These are phyloP conservation scores for Talpa occidentalis DNA, from an alignment of 2,113 vertebrate genomes.

Conservation along the genomic window DNA sequence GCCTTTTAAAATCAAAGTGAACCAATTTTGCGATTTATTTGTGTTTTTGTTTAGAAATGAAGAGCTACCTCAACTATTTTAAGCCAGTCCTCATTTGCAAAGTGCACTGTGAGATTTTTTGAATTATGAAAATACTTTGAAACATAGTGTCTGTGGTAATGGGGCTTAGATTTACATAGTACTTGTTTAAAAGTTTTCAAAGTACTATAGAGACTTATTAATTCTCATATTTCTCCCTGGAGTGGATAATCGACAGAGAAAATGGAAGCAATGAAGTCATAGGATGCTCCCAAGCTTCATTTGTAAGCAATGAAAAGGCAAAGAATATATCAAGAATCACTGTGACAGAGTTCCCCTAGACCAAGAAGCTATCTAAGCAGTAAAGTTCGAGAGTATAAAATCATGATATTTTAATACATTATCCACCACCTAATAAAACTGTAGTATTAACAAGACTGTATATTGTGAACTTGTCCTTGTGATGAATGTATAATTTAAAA, in stretches of 20 bases:
- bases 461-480: not conserved
- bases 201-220: constrained; percentile 23
- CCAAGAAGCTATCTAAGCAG: constrained; percentile 10
- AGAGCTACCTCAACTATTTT: not conserved
- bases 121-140: constrained; percentile 42
- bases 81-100: not conserved
- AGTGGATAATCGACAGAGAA: not conserved
- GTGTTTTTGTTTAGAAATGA: constrained; percentile 44
- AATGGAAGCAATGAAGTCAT: not conserved
- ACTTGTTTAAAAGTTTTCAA: constrained; percentile 50
- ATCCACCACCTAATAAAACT: not conserved
- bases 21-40: constrained; percentile 13
- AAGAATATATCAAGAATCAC: constrained; percentile 5
- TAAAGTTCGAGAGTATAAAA: not conserved
- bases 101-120: constrained; percentile 17
- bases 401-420: constrained; percentile 45
- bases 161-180: constrained; percentile 25
- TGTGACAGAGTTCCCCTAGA: not conserved
- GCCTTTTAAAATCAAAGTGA: constrained; percentile 9
- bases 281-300: not conserved
- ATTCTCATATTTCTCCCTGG: constrained; percentile 21
- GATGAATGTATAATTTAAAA: not conserved
- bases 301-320: not conserved
- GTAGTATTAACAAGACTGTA: not conserved
- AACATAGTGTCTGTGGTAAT: not conserved